Percentiles rank a stretch among this genome's conserved stretches.
Conservation (phyloP, 2,888 invertebrate species). For the Apeira syringaria region DNA sequence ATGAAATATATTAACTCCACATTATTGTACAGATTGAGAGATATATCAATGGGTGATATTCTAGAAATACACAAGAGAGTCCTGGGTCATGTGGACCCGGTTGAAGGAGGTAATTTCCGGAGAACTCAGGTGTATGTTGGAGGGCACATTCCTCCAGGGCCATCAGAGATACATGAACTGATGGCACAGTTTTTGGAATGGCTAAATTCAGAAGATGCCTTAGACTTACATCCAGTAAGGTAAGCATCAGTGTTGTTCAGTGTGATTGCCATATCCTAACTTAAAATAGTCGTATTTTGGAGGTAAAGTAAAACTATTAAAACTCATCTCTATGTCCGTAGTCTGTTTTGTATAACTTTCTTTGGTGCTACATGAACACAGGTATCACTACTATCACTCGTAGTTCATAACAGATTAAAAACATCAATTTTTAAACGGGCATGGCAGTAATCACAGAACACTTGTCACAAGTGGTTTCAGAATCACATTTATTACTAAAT, state of each 20-base stretch:
- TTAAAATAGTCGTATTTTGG: no score
- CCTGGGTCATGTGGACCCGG: conserved; percentile 96
- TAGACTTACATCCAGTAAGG: conserved; percentile 94
- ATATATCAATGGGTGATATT: conserved; percentile 93
- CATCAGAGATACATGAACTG: conserved; percentile 90
- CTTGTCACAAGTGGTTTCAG: no score
- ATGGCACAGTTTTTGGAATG: conserved; percentile 96
- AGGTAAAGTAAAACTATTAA: no score
- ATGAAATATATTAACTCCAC: conserved; percentile 96
- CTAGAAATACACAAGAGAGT: conserved; percentile 96
- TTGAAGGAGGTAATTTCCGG: conserved; percentile 94
- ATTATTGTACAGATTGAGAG: conserved; percentile 89
- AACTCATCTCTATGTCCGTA: no score
- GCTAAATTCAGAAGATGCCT: conserved; percentile 95
- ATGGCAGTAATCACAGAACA: no score
- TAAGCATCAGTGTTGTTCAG: conserved; percentile 44
- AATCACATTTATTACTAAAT: no score
- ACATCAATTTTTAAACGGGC: no score
- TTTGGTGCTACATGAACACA: no score
- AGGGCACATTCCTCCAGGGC: conserved; percentile 96
- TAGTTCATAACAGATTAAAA: no score
- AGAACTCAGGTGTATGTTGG: conserved; percentile 97
- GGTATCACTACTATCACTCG: no score
- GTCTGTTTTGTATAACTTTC: no score
- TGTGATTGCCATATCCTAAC: no score